Conservation (phyloP, 2,888 invertebrate species). For the Zele albiditarsus region DNA sequence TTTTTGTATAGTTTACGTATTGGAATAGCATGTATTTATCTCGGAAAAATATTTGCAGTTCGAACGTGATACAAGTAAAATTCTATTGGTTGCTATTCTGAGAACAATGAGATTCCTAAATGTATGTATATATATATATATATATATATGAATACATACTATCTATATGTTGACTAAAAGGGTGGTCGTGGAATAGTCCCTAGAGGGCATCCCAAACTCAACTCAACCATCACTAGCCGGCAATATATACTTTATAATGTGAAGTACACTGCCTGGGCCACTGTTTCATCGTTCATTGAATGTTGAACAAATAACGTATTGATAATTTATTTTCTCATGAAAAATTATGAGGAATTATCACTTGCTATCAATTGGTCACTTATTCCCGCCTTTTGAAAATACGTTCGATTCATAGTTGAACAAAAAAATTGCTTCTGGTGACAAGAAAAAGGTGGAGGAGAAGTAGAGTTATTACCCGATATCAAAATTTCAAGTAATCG, state of each 20-base stretch:
- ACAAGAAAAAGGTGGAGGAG: not conserved
- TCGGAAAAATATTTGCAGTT: conserved; percentile 33
- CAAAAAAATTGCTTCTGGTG: too few species aligned
- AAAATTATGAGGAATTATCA: not conserved
- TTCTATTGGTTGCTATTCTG: conserved; percentile 34
- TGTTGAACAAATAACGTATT: not conserved
- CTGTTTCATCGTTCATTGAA: not conserved
- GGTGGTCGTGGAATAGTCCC: not conserved
- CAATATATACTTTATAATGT: not conserved
- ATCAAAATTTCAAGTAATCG: conserved; percentile 41
- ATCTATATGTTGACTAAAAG: not conserved
- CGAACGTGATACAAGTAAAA: conserved; percentile 29
- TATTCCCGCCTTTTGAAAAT: too few species aligned
- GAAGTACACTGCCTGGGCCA: not conserved
- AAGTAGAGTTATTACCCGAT: conserved; percentile 15
- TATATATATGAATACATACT: not conserved
- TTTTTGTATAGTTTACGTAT: not conserved
- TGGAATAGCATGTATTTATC: conserved; percentile 7
- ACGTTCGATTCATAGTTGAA: too few species aligned
- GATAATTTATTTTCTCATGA: not conserved
- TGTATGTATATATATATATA: conserved; percentile 1
- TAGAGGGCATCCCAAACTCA: conserved; percentile 4
- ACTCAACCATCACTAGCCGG: not conserved
- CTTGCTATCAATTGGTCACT: too few species aligned
- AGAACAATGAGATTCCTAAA: conserved; percentile 37